Percentiles rank a stretch among this genome's conserved stretches.
These are phyloP conservation scores for Amblyraja radiata DNA, from an alignment of 2,797 vertebrate genomes.

Conservation along the genomic window DNA sequence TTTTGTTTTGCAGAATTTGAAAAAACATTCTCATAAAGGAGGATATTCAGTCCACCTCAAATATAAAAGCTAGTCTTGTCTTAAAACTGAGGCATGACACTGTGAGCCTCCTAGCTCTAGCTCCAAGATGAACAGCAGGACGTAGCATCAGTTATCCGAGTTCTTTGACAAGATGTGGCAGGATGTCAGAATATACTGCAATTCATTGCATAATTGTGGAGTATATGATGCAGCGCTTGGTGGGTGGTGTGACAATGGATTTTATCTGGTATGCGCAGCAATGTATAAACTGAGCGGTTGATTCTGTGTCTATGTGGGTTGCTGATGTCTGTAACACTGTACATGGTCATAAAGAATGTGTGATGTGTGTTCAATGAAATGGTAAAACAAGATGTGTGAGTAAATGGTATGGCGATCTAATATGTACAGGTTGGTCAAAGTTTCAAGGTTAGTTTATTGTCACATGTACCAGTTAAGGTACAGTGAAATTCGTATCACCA, in stretches of 20 bases:
- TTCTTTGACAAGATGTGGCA: not conserved
- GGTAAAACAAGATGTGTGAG: not conserved
- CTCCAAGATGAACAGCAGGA: not conserved
- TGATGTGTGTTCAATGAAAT: not conserved
- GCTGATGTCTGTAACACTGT: not conserved
- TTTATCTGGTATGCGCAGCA: not conserved
- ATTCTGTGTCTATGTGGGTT: not conserved
- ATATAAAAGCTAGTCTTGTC: not conserved
- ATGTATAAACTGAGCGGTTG: not conserved
- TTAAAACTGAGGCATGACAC: not conserved
- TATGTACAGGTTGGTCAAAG: not conserved
- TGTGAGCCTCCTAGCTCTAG: not conserved
- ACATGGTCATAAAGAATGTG: not conserved
- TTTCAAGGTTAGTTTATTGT: too few relatives aligned
- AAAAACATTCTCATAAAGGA: not conserved
- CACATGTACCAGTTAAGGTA: too few relatives aligned
- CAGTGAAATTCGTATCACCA: too few relatives aligned
- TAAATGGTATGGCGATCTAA: not conserved
- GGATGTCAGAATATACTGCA: not conserved
- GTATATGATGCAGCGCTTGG: not conserved
- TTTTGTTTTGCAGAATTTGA: not conserved
- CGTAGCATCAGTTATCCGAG: not conserved
- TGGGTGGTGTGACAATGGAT: not conserved
- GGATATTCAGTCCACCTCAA: not conserved
- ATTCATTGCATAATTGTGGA: not conserved